Evolutionary conservation across 1,140 invertebrate species (phyloP).

Genomic region (Lucilia cuprina): DNA sequence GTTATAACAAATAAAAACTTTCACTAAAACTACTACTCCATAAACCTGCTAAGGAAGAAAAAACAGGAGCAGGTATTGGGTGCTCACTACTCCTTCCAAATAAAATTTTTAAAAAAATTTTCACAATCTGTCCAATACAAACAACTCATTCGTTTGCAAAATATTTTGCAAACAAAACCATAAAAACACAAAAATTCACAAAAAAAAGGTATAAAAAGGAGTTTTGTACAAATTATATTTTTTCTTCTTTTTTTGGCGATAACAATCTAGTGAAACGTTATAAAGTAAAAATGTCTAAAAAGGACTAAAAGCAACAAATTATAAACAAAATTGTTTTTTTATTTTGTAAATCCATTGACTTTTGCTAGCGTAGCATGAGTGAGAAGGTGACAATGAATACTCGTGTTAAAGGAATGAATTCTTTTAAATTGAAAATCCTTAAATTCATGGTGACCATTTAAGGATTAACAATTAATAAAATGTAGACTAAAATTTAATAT

Average conservation of each 20-base stretch:
- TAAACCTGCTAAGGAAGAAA: not conserved
- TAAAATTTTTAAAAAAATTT: not conserved
- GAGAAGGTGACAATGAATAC: not conserved
- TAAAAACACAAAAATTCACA: not conserved
- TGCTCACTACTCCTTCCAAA: not conserved
- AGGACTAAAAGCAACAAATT: slow-evolving; percentile 40
- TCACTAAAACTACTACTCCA: not conserved
- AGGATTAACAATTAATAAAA: too few species aligned
- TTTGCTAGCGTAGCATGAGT: not conserved
- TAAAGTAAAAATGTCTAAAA: slow-evolving; percentile 9
- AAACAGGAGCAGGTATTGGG: not conserved
- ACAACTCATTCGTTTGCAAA: not conserved
- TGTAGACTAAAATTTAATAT: too few species aligned
- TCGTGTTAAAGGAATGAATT: not conserved
- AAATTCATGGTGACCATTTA: too few species aligned
- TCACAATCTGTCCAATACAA: not conserved
- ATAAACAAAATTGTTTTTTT: slow-evolving; percentile 27
- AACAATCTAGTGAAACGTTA: not conserved
- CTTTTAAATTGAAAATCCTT: too few species aligned
- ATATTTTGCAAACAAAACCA: not conserved
- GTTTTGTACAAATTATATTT: slow-evolving; percentile 10
- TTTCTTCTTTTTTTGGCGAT: not conserved
- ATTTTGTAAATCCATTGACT: not conserved
- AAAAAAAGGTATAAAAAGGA: too few species aligned
- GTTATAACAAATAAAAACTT: not conserved